Percentiles rank a stretch among this genome's conserved stretches.
phyloP scores from a whole-genome alignment of 2,888 invertebrate genomes.

The Nomada fabriciana region DNA sequence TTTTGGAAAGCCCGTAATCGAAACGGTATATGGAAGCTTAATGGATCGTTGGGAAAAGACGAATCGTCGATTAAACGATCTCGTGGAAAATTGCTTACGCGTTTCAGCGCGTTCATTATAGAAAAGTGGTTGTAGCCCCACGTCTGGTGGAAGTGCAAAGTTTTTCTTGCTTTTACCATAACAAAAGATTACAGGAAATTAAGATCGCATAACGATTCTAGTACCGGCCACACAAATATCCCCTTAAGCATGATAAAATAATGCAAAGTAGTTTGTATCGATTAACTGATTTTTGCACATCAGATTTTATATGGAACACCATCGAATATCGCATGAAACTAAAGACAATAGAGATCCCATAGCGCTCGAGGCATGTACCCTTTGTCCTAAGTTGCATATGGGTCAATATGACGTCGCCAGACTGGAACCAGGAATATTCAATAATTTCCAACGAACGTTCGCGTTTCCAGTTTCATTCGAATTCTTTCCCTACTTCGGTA shows the following conservation, averaged over 20 bases:
- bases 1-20: not conserved
- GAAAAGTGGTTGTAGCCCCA: no score
- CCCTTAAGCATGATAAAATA: no score
- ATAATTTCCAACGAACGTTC: slow-evolving; percentile 38
- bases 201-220: no score
- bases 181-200: no score
- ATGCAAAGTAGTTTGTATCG: not conserved
- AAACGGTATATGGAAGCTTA: not conserved
- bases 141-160: no score
- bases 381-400: slow-evolving; percentile 19
- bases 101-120: not conserved
- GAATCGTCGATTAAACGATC: not conserved
- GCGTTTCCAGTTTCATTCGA: slow-evolving; percentile 9
- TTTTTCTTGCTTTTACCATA: no score
- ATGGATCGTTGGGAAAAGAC: not conserved
- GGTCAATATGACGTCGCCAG: slow-evolving; percentile 30
- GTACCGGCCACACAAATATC: no score
- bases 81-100: not conserved
- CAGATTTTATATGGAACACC: not conserved
- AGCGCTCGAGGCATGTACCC: not conserved
- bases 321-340: not conserved
- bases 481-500: not conserved
- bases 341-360: not conserved
- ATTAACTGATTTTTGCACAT: not conserved
- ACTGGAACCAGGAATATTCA: slow-evolving; percentile 41